Percentiles rank a stretch among this genome's conserved stretches.
phyloP scores from a whole-genome alignment of 1,140 invertebrate genomes.

The Sitodiplosis mosellana region DNA sequence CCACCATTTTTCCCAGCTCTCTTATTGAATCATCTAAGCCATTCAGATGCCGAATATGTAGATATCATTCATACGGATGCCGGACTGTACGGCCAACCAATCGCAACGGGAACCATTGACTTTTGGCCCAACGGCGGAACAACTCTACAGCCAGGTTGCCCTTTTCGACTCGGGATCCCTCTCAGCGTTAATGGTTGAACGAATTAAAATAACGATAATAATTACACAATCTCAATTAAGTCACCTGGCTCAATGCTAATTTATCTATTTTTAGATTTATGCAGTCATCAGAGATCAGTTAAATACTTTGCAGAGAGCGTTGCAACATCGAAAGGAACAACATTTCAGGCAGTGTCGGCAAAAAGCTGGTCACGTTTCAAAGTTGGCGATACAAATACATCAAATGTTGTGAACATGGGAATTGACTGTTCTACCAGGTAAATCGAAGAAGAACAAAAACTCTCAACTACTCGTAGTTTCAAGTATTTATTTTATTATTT shows the following conservation, averaged over 20 bases:
- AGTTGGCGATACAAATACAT: constrained; percentile 10
- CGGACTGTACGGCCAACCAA: constrained; percentile 32
- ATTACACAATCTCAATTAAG: too few species aligned
- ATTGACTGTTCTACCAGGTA: constrained; percentile 20
- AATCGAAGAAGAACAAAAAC: background rate
- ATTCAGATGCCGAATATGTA: constrained; percentile 42
- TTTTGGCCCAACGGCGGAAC: constrained; percentile 42
- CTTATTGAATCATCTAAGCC: constrained; percentile 34
- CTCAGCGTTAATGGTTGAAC: too few species aligned
- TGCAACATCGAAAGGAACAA: constrained; percentile 21
- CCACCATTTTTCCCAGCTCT: constrained; percentile 34
- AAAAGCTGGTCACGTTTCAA: constrained; percentile 27
- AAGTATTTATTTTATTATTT: constrained; percentile 1
- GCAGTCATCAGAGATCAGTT: constrained; percentile 45
- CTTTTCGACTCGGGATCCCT: constrained; percentile 5
- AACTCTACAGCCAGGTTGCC: constrained; percentile 36
- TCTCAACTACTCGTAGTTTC: background rate
- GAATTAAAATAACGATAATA: too few species aligned
- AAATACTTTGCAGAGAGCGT: constrained; percentile 38
- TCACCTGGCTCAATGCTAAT: too few species aligned
- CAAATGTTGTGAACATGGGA: constrained; percentile 12
- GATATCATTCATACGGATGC: constrained; percentile 52
- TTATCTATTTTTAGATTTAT: constrained; percentile 32
- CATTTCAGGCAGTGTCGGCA: constrained; percentile 26
- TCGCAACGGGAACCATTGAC: constrained; percentile 35